Conservation (phyloP, 2,888 invertebrate species). For the Pemphredon lugubris region DNA sequence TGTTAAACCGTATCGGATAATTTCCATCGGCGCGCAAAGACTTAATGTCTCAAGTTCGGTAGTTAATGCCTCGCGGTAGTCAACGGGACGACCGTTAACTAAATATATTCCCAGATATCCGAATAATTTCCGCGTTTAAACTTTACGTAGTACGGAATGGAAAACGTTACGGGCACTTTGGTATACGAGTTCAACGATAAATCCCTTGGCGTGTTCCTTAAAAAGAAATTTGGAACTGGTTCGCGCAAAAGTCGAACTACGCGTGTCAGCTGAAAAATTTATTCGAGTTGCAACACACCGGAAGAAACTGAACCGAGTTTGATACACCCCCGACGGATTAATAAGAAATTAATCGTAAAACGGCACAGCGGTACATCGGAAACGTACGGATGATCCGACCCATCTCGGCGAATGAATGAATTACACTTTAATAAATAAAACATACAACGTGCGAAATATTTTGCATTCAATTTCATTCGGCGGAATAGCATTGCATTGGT, state of each 20-base stretch:
- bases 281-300: no score
- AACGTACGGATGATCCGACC: no score
- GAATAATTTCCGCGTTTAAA: constrained; percentile 50
- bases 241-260: constrained; percentile 14
- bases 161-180: constrained; percentile 40
- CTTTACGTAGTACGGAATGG: constrained; percentile 33
- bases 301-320: no score
- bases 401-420: no score
- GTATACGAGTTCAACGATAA: constrained; percentile 27
- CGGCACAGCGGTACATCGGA: no score
- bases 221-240: constrained; percentile 27
- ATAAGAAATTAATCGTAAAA: no score
- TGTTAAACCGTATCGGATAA: constrained; percentile 1
- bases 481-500: no score
- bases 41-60: constrained; percentile 46
- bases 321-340: no score
- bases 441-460: no score
- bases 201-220: constrained; percentile 29
- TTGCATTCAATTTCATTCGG: no score
- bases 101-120: constrained; percentile 39
- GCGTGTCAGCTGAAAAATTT: no score
- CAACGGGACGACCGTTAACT: constrained; percentile 41
- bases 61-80: constrained; percentile 33
- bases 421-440: no score
- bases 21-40: constrained; percentile 23